A percentile compares a stretch with the other conserved stretches of the same genome.
These are phyloP conservation scores for Amazona vittata DNA, from an alignment of 2,113 vertebrate species.

Conservation along the genomic window DNA sequence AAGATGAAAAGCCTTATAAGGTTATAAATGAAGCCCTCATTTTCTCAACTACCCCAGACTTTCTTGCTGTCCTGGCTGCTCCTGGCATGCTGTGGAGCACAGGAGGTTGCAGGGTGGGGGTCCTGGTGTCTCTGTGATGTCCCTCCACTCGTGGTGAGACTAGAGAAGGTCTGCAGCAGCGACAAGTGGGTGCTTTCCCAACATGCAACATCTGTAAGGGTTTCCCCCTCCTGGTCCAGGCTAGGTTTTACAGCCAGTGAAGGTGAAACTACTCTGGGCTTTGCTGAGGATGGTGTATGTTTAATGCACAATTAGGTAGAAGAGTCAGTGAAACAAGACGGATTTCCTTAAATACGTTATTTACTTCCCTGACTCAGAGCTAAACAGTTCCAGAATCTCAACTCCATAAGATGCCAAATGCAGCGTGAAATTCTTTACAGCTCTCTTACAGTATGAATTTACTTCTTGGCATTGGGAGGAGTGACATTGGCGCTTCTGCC, in stretches of 20 bases:
- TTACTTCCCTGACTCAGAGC: not conserved
- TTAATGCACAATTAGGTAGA: not conserved
- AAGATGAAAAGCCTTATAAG: not conserved
- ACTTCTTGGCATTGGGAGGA: not conserved
- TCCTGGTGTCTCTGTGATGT: not conserved
- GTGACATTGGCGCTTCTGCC: not conserved
- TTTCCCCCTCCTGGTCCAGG: not conserved
- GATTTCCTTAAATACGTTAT: not conserved
- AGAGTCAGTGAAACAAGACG: not conserved
- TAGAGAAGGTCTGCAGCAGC: not conserved
- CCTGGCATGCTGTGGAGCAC: not conserved
- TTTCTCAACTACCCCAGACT: not conserved
- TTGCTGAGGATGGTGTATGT: not conserved
- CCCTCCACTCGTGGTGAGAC: rapidly evolving
- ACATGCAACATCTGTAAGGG: not conserved
- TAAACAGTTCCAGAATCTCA: not conserved
- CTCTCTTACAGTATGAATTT: not conserved
- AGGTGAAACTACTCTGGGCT: not conserved
- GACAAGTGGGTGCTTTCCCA: not conserved
- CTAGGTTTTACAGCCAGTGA: not conserved
- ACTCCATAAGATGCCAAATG: not conserved
- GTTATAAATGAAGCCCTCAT: not conserved
- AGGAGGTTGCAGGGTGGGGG: not conserved
- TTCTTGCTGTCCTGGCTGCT: not conserved
- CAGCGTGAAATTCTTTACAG: not conserved